A percentile compares a stretch with the other conserved stretches of the same genome.
Conservation (phyloP, 1,140 invertebrate genomes). For the Chelonus insularis region DNA sequence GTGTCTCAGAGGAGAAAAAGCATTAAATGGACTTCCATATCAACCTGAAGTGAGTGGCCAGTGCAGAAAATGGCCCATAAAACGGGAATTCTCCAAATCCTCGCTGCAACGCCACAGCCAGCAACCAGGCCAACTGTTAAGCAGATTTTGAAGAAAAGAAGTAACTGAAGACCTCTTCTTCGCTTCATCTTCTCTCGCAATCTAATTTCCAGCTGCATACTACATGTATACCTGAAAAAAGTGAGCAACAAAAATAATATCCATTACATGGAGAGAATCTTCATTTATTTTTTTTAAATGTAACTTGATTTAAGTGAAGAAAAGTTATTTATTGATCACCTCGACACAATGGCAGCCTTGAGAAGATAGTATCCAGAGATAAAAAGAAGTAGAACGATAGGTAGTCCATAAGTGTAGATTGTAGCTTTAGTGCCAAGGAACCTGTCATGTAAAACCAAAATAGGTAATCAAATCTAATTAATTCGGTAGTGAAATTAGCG, state of each 20-base stretch:
- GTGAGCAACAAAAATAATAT: no score
- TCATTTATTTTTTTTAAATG: conserved; percentile 1
- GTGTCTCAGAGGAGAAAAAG: conserved; percentile 10
- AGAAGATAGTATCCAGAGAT: conserved; percentile 52
- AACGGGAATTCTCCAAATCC: conserved; percentile 48
- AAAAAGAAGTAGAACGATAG: conserved; percentile 52
- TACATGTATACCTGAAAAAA: conserved; percentile 53
- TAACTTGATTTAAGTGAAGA: conserved; percentile 5
- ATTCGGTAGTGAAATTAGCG: no score
- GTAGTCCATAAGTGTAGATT: conserved; percentile 56
- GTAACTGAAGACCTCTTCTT: conserved; percentile 63
- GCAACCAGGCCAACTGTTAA: conserved; percentile 53
- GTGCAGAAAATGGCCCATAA: conserved; percentile 56
- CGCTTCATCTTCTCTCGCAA: conserved; percentile 65
- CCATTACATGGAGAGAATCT: no score
- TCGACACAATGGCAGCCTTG: conserved; percentile 57
- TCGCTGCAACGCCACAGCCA: conserved; percentile 51
- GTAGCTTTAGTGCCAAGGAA: conserved; percentile 57
- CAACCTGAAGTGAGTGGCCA: conserved; percentile 53
- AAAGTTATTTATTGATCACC: conserved; percentile 41
- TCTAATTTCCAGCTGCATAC: conserved; percentile 64
- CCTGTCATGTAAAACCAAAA: conserved; percentile 43
- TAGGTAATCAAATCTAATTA: no score
- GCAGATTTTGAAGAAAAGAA: conserved; percentile 65
- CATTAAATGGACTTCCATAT: conserved; percentile 1